Conservation (phyloP, 2,113 vertebrate species). For the Megaceryle maxima region DNA sequence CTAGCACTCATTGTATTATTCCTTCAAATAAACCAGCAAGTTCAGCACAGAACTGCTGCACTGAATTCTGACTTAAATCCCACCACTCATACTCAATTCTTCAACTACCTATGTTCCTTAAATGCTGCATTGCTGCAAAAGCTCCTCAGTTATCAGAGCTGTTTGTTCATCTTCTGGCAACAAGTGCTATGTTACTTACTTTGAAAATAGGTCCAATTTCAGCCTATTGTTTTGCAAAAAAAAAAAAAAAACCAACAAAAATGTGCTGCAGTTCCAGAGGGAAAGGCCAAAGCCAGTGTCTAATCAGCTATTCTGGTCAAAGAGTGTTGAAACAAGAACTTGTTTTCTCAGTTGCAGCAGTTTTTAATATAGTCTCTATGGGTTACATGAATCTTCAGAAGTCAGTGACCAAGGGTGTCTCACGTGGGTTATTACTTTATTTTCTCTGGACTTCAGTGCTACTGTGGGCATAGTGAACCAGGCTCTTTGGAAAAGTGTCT, state of each 20-base stretch:
- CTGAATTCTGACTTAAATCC: slow-evolving; percentile 11
- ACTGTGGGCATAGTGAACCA: neutral
- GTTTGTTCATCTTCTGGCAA: slow-evolving; percentile 47
- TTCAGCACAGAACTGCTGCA: neutral
- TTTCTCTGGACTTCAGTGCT: slow-evolving; percentile 14
- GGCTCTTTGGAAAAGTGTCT: neutral
- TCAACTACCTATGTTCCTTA: neutral
- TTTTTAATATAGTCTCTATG: slow-evolving; percentile 8
- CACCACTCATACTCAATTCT: neutral
- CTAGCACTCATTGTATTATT: neutral
- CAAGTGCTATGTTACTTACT: neutral
- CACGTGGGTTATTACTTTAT: neutral
- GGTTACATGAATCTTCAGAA: neutral
- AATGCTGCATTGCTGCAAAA: neutral
- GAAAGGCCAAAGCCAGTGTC: neutral
- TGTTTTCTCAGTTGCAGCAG: slow-evolving; percentile 50
- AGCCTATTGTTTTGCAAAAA: slow-evolving; percentile 25
- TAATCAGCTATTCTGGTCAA: neutral
- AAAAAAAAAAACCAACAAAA: slow-evolving; percentile 1
- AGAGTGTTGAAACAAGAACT: neutral
- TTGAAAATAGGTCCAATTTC: slow-evolving; percentile 46
- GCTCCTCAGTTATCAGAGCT: neutral
- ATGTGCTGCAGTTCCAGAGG: neutral
- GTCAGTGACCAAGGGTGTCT: neutral
- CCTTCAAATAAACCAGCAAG: neutral